These are phyloP conservation scores for Lethenteron camtschaticum DNA, from an alignment of 2,113 vertebrate genomes.

Conservation along the genomic window DNA sequence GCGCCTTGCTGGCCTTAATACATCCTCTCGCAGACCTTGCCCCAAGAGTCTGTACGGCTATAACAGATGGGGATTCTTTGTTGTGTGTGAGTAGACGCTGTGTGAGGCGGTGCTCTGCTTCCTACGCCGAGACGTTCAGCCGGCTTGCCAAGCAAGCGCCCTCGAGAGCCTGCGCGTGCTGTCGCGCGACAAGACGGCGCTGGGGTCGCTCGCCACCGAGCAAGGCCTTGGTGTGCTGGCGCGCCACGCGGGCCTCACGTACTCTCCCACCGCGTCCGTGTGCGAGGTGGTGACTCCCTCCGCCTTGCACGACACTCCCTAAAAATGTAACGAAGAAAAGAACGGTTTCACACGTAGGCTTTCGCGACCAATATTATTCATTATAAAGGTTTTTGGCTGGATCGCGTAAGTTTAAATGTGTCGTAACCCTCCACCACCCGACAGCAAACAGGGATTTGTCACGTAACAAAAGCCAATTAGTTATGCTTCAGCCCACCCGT, in stretches of 20 bases:
- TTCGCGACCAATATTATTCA: too few relatives aligned
- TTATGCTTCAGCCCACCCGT: too few relatives aligned
- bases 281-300: too few relatives aligned
- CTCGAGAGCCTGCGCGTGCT: constrained; percentile 66
- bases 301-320: too few relatives aligned
- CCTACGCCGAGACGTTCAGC: constrained; percentile 43
- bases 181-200: constrained; percentile 47
- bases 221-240: constrained; percentile 38
- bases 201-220: constrained; percentile 33
- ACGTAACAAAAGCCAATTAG: too few relatives aligned
- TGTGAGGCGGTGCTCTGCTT: constrained; percentile 40
- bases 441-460: too few relatives aligned
- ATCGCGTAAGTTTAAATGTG: too few relatives aligned
- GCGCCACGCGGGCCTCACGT: constrained; percentile 26
- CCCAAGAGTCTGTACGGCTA: neutral
- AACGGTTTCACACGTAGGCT: too few relatives aligned
- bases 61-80: neutral
- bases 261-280: neutral
- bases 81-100: constrained; percentile 26
- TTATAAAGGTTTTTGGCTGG: too few relatives aligned
- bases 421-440: too few relatives aligned
- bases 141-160: constrained; percentile 44
- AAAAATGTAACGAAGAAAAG: too few relatives aligned
- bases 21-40: neutral
- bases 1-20: neutral